Conservation (phyloP, 2,113 vertebrate species). For the Ameiurus melas region DNA sequence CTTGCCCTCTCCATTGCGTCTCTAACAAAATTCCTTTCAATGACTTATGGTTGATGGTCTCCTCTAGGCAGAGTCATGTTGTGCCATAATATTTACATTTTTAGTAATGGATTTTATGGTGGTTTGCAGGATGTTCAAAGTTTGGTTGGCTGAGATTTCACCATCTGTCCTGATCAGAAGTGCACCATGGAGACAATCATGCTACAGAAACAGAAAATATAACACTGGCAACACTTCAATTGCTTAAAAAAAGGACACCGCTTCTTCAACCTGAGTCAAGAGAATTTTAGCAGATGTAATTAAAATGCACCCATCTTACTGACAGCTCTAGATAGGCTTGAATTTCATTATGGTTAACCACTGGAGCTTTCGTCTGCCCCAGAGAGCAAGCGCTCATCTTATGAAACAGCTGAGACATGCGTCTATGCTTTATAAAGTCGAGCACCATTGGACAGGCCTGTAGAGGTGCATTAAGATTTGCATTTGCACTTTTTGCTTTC, state of each 20-base stretch:
- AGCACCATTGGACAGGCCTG: not conserved
- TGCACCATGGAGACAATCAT: conserved; percentile 9
- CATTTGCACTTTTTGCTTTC: not conserved
- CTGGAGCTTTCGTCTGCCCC: not conserved
- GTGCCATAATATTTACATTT: not conserved
- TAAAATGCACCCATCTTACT: conserved; percentile 29
- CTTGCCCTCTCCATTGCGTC: not conserved
- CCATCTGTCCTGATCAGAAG: conserved; percentile 2
- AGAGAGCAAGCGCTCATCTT: not conserved
- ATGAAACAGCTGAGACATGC: not conserved
- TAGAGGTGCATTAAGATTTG: not conserved
- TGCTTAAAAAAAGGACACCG: conserved; percentile 16
- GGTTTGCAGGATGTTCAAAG: not conserved
- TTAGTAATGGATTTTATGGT: not conserved
- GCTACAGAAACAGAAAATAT: conserved; percentile 21
- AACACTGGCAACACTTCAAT: conserved; percentile 3
- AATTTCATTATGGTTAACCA: conserved; percentile 31
- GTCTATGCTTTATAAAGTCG: not conserved
- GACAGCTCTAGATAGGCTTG: conserved; percentile 4
- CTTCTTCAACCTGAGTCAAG: conserved; percentile 24
- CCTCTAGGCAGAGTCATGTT: not conserved
- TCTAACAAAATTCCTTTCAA: not conserved
- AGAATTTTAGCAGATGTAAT: conserved; percentile 33
- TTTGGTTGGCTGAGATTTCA: not conserved
- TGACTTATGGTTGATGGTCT: not conserved